Percentiles rank a stretch among this genome's conserved stretches.
phyloP scores from a whole-genome alignment of 2,113 vertebrate species.

The Tetrao urogallus region DNA sequence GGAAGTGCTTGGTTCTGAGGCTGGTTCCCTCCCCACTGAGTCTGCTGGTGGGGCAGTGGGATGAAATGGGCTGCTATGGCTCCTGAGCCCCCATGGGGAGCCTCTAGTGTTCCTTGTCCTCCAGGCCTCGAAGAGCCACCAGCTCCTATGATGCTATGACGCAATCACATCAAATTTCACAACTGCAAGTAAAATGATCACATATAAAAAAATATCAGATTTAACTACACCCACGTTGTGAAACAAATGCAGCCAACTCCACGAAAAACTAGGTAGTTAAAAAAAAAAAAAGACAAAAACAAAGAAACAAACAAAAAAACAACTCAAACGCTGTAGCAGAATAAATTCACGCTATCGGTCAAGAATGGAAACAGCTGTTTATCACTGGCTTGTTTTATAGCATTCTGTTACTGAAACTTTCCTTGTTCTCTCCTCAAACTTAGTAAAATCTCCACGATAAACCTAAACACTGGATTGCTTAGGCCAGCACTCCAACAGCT shows the following conservation, averaged over 20 bases:
- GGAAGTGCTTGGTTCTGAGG: accelerated
- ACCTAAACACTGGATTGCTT: neutral
- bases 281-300: neutral
- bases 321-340: neutral
- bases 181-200: neutral
- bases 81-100: accelerated
- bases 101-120: accelerated
- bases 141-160: neutral
- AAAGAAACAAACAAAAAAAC: neutral
- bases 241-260: neutral
- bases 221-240: accelerated
- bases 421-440: neutral
- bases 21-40: neutral
- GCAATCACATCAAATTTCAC: neutral
- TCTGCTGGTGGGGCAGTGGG: accelerated
- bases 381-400: neutral
- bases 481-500: neutral
- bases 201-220: accelerated
- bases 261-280: neutral
- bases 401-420: neutral
- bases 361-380: neutral
- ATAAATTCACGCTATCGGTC: neutral
- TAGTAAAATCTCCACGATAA: neutral
- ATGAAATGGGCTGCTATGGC: accelerated
- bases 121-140: too few relatives aligned